A percentile compares a stretch with the other conserved stretches of the same genome.
Conservation (phyloP, 2,888 invertebrate species). For the Stenchaetothrips biformis region DNA sequence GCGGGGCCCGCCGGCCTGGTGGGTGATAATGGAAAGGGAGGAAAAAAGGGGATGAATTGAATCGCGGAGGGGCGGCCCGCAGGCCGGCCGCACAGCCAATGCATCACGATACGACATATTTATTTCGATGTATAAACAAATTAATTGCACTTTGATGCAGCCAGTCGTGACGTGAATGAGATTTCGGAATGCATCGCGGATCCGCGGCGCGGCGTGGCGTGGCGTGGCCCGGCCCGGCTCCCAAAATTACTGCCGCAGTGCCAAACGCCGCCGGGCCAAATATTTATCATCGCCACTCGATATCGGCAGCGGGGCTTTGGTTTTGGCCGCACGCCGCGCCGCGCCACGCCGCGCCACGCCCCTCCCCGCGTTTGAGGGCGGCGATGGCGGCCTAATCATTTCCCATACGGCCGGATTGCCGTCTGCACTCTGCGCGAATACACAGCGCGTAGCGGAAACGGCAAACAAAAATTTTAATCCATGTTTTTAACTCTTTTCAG, state of each 20-base stretch:
- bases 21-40: no score
- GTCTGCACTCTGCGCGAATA: slow-evolving; percentile 23
- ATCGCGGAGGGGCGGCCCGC: not conserved
- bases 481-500: no score
- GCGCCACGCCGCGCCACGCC: no score
- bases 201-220: not conserved
- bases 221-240: not conserved
- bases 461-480: no score
- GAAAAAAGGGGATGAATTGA: not conserved
- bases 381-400: not conserved
- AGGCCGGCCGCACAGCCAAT: not conserved
- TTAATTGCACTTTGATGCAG: slow-evolving; percentile 25
- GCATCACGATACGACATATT: slow-evolving; percentile 18
- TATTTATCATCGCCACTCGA: not conserved
- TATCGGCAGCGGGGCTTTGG: not conserved
- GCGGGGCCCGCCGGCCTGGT: no score
- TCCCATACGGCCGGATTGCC: not conserved
- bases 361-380: not conserved
- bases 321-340: not conserved
- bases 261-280: not conserved
- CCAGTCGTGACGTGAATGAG: slow-evolving; percentile 15
- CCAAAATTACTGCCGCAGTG: not conserved
- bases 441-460: no score
- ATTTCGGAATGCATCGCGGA: not conserved
- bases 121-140: slow-evolving; percentile 24